Base-by-base conservation (phyloP, 1,140 invertebrate genomes). In the Pseudachorutes palmiensis region DNA sequence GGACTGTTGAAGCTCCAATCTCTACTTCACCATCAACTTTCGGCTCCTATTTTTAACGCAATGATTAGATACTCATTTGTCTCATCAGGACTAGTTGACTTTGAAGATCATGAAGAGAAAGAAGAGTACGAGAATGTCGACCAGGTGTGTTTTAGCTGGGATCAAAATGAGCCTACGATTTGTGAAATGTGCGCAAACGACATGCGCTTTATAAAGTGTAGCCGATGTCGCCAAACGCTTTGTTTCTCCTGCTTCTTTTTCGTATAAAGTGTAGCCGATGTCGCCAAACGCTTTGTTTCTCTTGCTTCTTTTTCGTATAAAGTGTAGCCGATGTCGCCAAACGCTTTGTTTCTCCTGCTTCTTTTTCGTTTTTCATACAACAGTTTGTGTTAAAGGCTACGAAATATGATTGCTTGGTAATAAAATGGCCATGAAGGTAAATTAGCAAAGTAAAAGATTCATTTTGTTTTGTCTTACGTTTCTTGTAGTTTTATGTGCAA, bases 311-410 rank as follows among this genome's bases (percentile, higher is more conserved):
- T n/a, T n/a, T n/a, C n/a, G n/a, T n/a, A n/a, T n/a, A n/a, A n/a
- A n/a, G n/a, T n/a, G n/a, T 30, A 65, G 67, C 29, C 3, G 49
- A 29, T 70, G 68, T 45, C 36, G 63, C 2, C 32, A 55, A 24
- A 12, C 2, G 36, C 2, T 69, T 2, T 69, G 67, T 32, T 69
- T 69, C 26, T 48, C 65, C 9, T 61, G 62, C 32, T 69, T 69
- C 41, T 69, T 65, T 31, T 64, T 55, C 31, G 41, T 48, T 9
- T 69, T 63, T 65, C 67, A 69, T 67, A 45, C 36, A 45, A 45
- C 19, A 19, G 36, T 12, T 12, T 45, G 36, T 45, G 36, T n/a
- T n/a, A n/a, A n/a, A n/a, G n/a, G n/a, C n/a, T n/a, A n/a, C n/a
- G n/a, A n/a, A n/a, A n/a, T n/a, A n/a, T n/a, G n/a, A n/a, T n/a